These are phyloP conservation scores for Didymodactylos carnosus DNA, from an alignment of 2,888 invertebrate genomes.

Conservation along the genomic window DNA sequence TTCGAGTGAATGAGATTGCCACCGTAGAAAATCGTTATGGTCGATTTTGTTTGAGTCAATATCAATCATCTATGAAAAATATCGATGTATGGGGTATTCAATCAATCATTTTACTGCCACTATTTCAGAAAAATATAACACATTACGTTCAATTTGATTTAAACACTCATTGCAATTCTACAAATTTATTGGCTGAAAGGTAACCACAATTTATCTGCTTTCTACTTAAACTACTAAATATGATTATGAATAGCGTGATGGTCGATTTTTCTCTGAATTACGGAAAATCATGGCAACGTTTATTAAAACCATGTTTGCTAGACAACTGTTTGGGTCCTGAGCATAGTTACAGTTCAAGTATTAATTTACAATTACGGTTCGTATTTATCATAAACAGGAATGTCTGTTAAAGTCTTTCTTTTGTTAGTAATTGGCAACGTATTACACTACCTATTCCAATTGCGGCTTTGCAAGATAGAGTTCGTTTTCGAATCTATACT, in stretches of 20 bases:
- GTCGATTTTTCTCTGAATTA: not conserved
- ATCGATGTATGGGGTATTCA: not conserved
- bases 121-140: not conserved
- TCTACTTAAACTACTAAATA: no score
- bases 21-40: not conserved
- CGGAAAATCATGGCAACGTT: not conserved
- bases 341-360: not conserved
- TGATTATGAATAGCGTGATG: not conserved
- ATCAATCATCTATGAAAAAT: not conserved
- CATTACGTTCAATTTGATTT: not conserved
- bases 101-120: not conserved
- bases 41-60: not conserved
- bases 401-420: no score
- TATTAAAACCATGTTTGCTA: not conserved
- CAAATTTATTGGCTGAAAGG: no score
- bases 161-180: not conserved
- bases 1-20: not conserved
- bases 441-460: not conserved
- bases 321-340: not conserved
- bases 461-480: not conserved
- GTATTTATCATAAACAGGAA: no score
- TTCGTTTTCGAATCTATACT: not conserved
- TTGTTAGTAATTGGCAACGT: not conserved
- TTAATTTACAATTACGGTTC: not conserved
- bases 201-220: no score